Base-by-base conservation (phyloP, 2,888 invertebrate species). In the Lacanobia wlatinum region DNA sequence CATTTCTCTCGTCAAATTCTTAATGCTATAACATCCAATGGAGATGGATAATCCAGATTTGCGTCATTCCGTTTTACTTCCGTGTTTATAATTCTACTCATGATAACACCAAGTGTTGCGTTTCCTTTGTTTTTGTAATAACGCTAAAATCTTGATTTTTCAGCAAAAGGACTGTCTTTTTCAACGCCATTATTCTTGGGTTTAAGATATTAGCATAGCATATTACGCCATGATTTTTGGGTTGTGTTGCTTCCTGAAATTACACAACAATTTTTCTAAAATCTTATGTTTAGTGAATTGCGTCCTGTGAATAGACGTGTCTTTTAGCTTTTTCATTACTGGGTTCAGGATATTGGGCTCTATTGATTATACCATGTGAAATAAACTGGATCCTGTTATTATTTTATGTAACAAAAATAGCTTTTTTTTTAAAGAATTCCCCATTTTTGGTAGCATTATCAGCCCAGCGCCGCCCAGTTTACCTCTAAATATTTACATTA, bases 401-500 rank as follows among this genome's bases (percentile, higher is more conserved):
- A n/a, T 21, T 21, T 48, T 48, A 48, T 48, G 18, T 18, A 12
- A 18, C 18, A 48, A 5, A 5, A 34, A 28, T 28, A 18, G 7
- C 6, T n/a, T 52, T 52, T 52, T 21, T n/a, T 52, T 52, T 52
- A 21, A 7, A 14, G 53, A 67, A 40, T n/a, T 52, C 28, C 60
- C 14, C 1, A 1, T 5, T 48, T 4, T 58, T 43, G 59, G 53
- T 53, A n/a, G 5, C 40, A 28, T 14, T 50, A 80, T 75, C 69
- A 59, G n/a, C 5, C 23, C 14, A 34, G 5, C 16, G 18, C 21
- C 16, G 18, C 21, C 14, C 2, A 38, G 28, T 73, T 68, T 60
- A 76, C 62, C 66, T 38, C 38, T 7, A 58, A 50, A 53, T 46
- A 60, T 78, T 75, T 48, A 70, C 78, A 59, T 80, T 61, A 3